Base-by-base conservation (phyloP, 2,113 vertebrate genomes). In the Brachyhypopomus occidentalis region DNA sequence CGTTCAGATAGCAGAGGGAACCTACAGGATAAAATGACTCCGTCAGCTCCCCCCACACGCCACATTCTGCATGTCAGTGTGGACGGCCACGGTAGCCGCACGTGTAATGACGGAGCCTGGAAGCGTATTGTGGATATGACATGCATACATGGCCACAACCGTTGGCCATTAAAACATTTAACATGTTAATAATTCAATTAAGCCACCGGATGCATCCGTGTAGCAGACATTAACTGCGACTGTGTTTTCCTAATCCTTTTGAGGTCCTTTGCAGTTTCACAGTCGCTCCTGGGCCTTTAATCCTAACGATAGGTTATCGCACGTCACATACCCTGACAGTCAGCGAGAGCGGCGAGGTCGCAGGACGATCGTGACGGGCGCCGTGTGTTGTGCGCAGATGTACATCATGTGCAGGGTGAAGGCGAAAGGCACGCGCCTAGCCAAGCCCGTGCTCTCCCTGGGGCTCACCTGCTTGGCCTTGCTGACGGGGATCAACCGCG, bases 341-440 rank as follows among this genome's bases (percentile, higher is more conserved):
- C 41, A 48, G 9, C 52, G 41, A 58, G 38, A 63, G 60, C 23
- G 60, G 41, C 66, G 52, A 30, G 20, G 20, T 73, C 73, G 60
- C 77, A 69, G 74, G 77, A 63, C 56, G 66, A 70, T 56, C 45
- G 78, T 81, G 80, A 87, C 81, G n/a, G 30, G 12, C 45, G 22
- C 5, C 25, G 78, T 72, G 78, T 80, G 66, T 80, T 19, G 41
- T 78, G 69, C 36, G 41, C 91, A 97, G 96, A 97, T 97, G 95
- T 97, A 97, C 55, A 94, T 97, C 88, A 97, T 96, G 0, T 89
- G 95, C 45, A 93, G 95, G 72, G 95, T 96, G 86, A 93, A 89
- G 71, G 93, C 95, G 87, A 96, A 96, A 91, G 96, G 96, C 71
- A 96, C 96, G 2, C 92, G 95, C 60, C 90, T 97, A 79, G 95